These are phyloP conservation scores for Scolopax mira DNA, from an alignment of 2,113 vertebrate genomes.

Conservation along the genomic window DNA sequence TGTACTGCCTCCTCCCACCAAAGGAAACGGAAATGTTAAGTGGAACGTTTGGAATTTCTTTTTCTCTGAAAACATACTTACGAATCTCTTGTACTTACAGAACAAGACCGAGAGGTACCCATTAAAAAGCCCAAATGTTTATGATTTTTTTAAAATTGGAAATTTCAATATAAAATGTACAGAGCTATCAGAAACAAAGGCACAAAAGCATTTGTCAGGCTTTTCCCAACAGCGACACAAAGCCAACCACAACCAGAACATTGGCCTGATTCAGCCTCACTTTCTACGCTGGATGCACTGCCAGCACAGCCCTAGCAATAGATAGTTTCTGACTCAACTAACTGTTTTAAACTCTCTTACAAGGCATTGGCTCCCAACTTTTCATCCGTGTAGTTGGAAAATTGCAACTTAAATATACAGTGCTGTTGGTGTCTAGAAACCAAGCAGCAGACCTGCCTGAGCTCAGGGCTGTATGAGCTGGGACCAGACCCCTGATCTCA, in stretches of 20 bases:
- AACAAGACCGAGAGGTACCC: not conserved
- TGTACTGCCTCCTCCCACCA: not conserved
- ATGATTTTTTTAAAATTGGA: not conserved
- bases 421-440: not conserved
- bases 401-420: not conserved
- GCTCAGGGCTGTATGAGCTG: not conserved
- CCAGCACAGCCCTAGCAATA: not conserved
- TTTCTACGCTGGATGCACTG: not conserved
- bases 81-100: not conserved
- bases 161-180: not conserved
- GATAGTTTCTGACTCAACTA: not conserved
- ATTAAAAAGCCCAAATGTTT: not conserved
- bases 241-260: not conserved
- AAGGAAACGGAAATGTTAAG: not conserved
- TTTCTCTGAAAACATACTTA: not conserved
- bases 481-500: not conserved
- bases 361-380: not conserved
- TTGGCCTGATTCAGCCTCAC: not conserved
- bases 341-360: not conserved
- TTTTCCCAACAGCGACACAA: not conserved
- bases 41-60: not conserved
- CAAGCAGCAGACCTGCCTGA: not conserved
- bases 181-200: not conserved
- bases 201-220: not conserved
- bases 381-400: not conserved